Percentiles rank a stretch among this genome's conserved stretches.
These are phyloP conservation scores for Calidris pygmaea DNA, from an alignment of 2,113 vertebrate species.

Conservation along the genomic window DNA sequence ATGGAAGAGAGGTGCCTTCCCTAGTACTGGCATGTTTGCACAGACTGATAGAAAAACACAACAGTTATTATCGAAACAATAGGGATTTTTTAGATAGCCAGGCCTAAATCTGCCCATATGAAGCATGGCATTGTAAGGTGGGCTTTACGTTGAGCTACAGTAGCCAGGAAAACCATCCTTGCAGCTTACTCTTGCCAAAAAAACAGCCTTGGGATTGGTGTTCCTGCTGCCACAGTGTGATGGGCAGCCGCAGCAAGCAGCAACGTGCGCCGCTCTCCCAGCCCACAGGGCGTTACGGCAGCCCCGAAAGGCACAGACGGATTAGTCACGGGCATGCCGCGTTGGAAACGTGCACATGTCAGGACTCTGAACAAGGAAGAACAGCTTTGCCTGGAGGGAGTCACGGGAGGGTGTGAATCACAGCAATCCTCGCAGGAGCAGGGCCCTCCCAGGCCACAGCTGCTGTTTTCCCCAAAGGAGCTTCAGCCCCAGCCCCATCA, in stretches of 20 bases:
- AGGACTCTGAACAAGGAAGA: neutral
- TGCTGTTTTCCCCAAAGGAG: neutral
- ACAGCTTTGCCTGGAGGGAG: neutral
- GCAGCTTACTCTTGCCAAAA: neutral
- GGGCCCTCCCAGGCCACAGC: neutral
- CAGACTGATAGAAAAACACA: no score
- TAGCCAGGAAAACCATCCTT: neutral
- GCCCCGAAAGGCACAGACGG: neutral
- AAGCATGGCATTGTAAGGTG: fast-evolving
- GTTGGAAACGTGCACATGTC: neutral
- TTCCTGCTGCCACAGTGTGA: fast-evolving
- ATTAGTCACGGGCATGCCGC: fast-evolving
- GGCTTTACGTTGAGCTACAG: neutral
- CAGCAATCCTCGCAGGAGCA: fast-evolving
- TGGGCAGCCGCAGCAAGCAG: fast-evolving
- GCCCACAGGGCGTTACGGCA: fast-evolving
- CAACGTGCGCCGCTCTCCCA: fast-evolving
- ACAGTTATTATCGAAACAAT: fast-evolving
- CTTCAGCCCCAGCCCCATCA: neutral
- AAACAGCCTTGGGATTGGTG: fast-evolving
- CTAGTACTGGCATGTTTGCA: neutral
- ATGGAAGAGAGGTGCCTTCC: neutral
- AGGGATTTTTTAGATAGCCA: no score
- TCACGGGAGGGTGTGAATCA: neutral
- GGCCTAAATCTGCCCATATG: no score